Percentiles rank a stretch among this genome's conserved stretches.
Evolutionary conservation across 1,140 invertebrate species (phyloP).

Genomic region (Drosophila sturtevanti): DNA sequence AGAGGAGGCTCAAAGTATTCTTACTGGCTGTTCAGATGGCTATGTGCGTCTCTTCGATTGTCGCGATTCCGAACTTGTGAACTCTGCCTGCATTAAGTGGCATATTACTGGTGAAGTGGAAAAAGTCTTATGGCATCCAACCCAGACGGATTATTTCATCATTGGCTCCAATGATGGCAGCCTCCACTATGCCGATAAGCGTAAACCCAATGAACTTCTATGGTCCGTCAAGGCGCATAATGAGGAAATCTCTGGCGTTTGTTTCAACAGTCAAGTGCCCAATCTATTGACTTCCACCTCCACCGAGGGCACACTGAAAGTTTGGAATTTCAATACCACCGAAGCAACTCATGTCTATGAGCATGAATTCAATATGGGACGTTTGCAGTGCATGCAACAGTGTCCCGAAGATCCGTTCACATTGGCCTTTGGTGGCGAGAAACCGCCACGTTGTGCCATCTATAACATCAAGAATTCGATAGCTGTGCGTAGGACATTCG

Average conservation of each 20-base stretch:
- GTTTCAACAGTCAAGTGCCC: conserved; percentile 69
- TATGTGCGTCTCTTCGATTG: conserved; percentile 91
- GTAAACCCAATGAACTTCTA: conserved; percentile 87
- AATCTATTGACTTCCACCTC: conserved; percentile 75
- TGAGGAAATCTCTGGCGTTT: conserved; percentile 90
- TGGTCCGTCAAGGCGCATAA: conserved; percentile 91
- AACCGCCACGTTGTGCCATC: conserved; percentile 90
- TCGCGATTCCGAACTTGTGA: conserved; percentile 84
- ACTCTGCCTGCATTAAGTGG: conserved; percentile 87
- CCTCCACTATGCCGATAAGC: conserved; percentile 91
- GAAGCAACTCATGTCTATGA: conserved; percentile 84
- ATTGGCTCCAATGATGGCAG: conserved; percentile 91
- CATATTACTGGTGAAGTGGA: conserved; percentile 91
- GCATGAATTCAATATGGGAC: conserved; percentile 87
- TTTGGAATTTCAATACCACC: conserved; percentile 75
- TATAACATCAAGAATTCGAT: conserved; percentile 88
- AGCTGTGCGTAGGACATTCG: conserved; percentile 83
- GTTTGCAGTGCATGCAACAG: conserved; percentile 88
- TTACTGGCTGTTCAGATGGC: conserved; percentile 89
- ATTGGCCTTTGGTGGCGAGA: conserved; percentile 92
- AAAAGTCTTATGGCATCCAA: conserved; percentile 91
- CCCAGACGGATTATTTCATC: conserved; percentile 83
- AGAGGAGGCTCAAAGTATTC: conserved; percentile 89
- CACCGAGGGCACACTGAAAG: conserved; percentile 73
- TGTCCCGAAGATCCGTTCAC: conserved; percentile 92